Conservation (phyloP, 2,888 invertebrate species). For the Pseudococcus viburni region DNA sequence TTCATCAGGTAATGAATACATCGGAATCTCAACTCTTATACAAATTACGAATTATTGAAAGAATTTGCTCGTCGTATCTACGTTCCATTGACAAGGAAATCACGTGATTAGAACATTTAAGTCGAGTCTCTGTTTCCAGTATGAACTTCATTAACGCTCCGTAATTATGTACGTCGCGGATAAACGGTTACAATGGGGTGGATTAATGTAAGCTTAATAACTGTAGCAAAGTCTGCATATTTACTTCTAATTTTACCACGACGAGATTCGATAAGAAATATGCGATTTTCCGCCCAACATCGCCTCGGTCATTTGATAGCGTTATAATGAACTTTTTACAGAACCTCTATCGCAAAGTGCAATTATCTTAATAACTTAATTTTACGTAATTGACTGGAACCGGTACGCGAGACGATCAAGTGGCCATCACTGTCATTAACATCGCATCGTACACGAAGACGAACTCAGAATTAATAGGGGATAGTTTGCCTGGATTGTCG, state of each 20-base stretch:
- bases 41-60: background rate
- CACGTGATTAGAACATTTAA: background rate
- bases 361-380: constrained; percentile 41
- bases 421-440: constrained; percentile 11
- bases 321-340: constrained; percentile 23
- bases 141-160: constrained; percentile 6
- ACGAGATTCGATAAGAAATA: background rate
- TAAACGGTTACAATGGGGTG: background rate
- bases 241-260: background rate
- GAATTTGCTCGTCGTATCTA: background rate
- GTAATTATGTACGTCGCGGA: background rate
- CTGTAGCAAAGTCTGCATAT: background rate
- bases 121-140: background rate
- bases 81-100: background rate
- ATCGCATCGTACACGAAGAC: background rate
- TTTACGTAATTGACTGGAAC: constrained; percentile 40
- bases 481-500: background rate
- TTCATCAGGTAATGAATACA: background rate
- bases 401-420: constrained; percentile 17
- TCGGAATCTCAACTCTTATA: background rate
- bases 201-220: background rate
- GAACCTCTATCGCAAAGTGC: background rate
- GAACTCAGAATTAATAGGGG: background rate
- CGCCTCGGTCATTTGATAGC: background rate
- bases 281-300: background rate